phyloP scores from a whole-genome alignment of 2,888 invertebrate species.

The Eledona agricola region DNA sequence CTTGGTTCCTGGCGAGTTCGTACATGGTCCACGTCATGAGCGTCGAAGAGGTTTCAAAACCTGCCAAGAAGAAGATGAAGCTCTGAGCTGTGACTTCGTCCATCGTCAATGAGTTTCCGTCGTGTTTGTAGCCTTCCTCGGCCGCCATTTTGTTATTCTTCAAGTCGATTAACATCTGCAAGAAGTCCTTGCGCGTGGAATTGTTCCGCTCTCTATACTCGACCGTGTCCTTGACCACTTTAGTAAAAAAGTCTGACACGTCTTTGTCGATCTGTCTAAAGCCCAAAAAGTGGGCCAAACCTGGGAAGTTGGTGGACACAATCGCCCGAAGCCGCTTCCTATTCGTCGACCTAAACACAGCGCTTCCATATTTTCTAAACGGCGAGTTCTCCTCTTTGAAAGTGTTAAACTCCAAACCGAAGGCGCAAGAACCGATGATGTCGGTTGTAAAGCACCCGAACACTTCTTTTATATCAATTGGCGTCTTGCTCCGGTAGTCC shows the following conservation, averaged over 20 bases:
- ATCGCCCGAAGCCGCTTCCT: neutral
- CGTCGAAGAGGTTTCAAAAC: conserved; percentile 45
- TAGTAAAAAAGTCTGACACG: conserved; percentile 60
- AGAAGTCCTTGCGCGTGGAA: conserved; percentile 64
- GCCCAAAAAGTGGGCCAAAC: conserved; percentile 1
- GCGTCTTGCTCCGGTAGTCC: neutral
- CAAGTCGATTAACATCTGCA: conserved; percentile 65
- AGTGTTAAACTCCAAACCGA: conserved; percentile 68
- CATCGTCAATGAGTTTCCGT: conserved; percentile 3
- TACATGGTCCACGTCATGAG: conserved; percentile 43
- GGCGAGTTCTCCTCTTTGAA: conserved; percentile 63
- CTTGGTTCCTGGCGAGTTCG: conserved; percentile 38
- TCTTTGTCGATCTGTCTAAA: conserved; percentile 30
- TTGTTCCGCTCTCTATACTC: conserved; percentile 62
- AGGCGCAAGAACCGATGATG: conserved; percentile 68
- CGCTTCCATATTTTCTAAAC: conserved; percentile 56
- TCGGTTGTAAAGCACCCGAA: conserved; percentile 68
- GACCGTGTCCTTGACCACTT: conserved; percentile 60
- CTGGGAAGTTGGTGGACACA: neutral
- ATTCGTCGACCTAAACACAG: conserved; percentile 46
- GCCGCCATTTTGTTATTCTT: conserved; percentile 40
- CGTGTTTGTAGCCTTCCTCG: conserved; percentile 1
- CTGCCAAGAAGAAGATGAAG: conserved; percentile 39
- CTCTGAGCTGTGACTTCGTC: conserved; percentile 22
- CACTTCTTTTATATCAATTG: conserved; percentile 60